These are phyloP conservation scores for Agrenia bidenticulata DNA, from an alignment of 2,888 invertebrate species.

Conservation along the genomic window DNA sequence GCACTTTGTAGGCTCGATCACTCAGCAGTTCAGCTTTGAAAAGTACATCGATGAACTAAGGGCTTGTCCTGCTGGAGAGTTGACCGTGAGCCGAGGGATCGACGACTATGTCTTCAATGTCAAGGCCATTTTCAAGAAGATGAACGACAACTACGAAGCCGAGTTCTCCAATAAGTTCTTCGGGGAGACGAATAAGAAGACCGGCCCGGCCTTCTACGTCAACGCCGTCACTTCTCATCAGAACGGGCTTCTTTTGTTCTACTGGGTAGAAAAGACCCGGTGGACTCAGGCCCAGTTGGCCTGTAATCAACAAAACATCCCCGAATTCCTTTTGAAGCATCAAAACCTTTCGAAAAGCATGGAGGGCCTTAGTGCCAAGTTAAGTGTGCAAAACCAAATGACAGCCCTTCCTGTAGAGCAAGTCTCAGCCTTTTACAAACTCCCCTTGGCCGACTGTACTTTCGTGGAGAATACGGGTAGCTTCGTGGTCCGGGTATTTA, in stretches of 20 bases:
- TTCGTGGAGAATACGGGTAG: conserved; percentile 36
- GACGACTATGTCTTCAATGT: conserved; percentile 42
- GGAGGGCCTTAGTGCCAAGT: conserved; percentile 20
- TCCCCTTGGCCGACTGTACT: conserved; percentile 45
- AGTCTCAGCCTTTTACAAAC: conserved; percentile 35
- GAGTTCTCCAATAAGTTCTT: conserved; percentile 46
- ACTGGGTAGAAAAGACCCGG: conserved; percentile 44
- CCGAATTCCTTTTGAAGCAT: conserved; percentile 30
- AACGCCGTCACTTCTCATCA: conserved; percentile 48
- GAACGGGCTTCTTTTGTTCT: conserved; percentile 44
- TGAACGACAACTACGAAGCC: conserved; percentile 44
- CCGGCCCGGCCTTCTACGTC: conserved; percentile 48
- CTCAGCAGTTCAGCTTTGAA: conserved; percentile 36
- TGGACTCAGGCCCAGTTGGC: conserved; percentile 42
- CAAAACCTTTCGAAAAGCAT: conserved; percentile 39
- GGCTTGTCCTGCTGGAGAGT: conserved; percentile 29
- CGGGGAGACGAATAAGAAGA: conserved; percentile 27
- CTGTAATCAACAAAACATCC: conserved; percentile 38
- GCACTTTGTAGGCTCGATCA: conserved; percentile 43
- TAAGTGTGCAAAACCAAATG: conserved; percentile 13
- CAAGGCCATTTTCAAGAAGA: conserved; percentile 44
- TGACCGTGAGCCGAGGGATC: conserved; percentile 16
- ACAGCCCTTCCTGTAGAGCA: conserved; percentile 30
- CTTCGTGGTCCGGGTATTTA: conserved; percentile 40
- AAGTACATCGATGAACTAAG: conserved; percentile 34